These are phyloP conservation scores for Nomada ferruginata DNA, from an alignment of 2,888 invertebrate genomes.

Conservation along the genomic window DNA sequence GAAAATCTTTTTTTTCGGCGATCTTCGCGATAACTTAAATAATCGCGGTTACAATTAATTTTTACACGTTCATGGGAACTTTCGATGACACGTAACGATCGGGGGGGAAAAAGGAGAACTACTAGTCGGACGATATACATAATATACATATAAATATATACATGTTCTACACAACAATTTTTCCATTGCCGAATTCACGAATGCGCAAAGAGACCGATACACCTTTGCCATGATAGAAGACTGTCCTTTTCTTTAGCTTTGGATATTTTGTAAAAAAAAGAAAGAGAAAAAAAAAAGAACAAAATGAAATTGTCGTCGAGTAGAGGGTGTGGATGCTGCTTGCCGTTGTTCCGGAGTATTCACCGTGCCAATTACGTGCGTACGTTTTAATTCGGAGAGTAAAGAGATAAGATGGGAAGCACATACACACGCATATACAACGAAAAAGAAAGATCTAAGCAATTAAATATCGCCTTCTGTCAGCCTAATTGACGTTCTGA, in stretches of 20 bases:
- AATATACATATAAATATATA: background rate
- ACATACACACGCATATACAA: slow-evolving; percentile 6
- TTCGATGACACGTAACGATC: background rate
- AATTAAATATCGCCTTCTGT: background rate
- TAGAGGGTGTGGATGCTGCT: slow-evolving; percentile 38
- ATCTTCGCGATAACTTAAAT: background rate
- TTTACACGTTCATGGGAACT: background rate
- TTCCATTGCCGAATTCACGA: slow-evolving; percentile 1
- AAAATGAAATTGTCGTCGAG: background rate
- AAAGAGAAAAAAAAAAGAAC: background rate
- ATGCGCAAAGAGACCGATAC: background rate
- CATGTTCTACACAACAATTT: background rate
- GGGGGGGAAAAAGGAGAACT: background rate
- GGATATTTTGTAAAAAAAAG: slow-evolving; percentile 4
- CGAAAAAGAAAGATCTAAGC: background rate
- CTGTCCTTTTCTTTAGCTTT: slow-evolving; percentile 13
- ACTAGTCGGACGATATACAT: slow-evolving; percentile 18
- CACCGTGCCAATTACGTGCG: slow-evolving; percentile 53
- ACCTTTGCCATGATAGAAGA: slow-evolving; percentile 19
- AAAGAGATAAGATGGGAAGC: slow-evolving; percentile 23
- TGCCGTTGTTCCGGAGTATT: slow-evolving; percentile 68
- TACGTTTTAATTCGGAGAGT: slow-evolving; percentile 40
- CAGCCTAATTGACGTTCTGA: no score
- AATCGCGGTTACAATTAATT: background rate
- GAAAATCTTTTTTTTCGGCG: background rate